Evolutionary conservation across 2,888 invertebrate genomes (phyloP).

Genomic region (Cynaeus angustus): DNA sequence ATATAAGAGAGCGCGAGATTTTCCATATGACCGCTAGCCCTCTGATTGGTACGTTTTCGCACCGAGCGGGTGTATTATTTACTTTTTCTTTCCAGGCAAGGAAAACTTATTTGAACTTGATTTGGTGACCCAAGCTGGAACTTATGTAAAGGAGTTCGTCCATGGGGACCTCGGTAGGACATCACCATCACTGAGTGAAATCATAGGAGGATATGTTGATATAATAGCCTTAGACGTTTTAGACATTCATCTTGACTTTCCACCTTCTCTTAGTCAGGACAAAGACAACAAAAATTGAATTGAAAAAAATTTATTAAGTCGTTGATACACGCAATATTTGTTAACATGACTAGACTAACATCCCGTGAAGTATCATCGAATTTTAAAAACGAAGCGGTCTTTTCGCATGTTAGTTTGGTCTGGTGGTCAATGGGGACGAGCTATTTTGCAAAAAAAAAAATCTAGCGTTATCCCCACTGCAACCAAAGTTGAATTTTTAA

Average conservation of each 20-base stretch:
- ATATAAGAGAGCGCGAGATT: constrained; percentile 79
- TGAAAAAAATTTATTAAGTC: neutral
- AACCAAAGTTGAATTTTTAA: too few species aligned
- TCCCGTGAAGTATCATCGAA: neutral
- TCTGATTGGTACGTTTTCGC: constrained; percentile 69
- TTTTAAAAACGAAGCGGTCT: too few species aligned
- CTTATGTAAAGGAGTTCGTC: constrained; percentile 98
- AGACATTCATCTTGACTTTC: constrained; percentile 77
- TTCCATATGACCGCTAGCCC: constrained; percentile 77
- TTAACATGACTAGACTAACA: constrained; percentile 3
- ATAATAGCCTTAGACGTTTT: constrained; percentile 94
- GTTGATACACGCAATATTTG: constrained; percentile 1
- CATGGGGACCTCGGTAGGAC: constrained; percentile 97
- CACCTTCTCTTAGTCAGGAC: constrained; percentile 22
- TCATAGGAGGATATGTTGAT: constrained; percentile 84
- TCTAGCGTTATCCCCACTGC: too few species aligned
- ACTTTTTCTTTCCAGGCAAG: constrained; percentile 66
- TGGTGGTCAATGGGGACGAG: too few species aligned
- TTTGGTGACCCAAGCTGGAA: constrained; percentile 90
- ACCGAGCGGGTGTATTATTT: neutral
- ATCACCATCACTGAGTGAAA: constrained; percentile 81
- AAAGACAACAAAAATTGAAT: neutral
- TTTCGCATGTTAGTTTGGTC: too few species aligned
- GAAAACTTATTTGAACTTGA: constrained; percentile 78
- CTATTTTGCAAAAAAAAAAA: too few species aligned